Evolutionary conservation across 2,113 vertebrate species (phyloP), one percentile per base, ranked within the genome.

Genomic region (Ovibos moschatus): DNA sequence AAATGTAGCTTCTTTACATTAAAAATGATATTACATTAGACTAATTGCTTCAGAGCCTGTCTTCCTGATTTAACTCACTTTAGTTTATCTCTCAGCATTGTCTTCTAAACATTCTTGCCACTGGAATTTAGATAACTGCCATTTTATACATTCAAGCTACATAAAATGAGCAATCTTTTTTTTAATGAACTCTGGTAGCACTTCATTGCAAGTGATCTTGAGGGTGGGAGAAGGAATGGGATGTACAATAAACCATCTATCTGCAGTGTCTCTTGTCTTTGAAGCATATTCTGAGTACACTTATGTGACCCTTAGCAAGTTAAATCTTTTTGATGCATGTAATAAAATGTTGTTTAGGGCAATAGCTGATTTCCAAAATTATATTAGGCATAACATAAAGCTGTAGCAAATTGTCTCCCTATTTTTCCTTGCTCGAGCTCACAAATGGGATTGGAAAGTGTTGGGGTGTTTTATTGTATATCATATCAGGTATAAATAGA

Each of bases 311-410:
- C 97, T 97, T 92, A 91, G 96, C 79, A 98, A 84, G 97, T 95
- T 98, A 98, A 98, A 98, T 98, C 97, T 98, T 98, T 98, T 98
- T 98, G 97, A 99, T 98, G 97, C 95, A 84, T 40, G 7, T 94
- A 97, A 98, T 98, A 98, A 98, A 99, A 98, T 97, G 40, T 87
- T 95, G 97, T 98, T 98, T 98, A 98, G 98, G 97, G 97, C 98
- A 98, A 98, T 95, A 98, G 86, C 98, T 97, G 98, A 98, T 98
- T 98, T 98, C 97, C 94, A 98, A 98, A 99, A 99, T 98, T 98
- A 98, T 55, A 85, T 84, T 98, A 97, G 85, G 93, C 92, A 98
- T 97, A 98, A 97, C 1, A 4, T 94, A 98, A 98, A 94, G 96
- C 96, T 95, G 92, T 87, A 96, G 96, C 87, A 98, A 98, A 97